Conservation (phyloP, 2,113 vertebrate genomes). For the Pteropus alecto region DNA sequence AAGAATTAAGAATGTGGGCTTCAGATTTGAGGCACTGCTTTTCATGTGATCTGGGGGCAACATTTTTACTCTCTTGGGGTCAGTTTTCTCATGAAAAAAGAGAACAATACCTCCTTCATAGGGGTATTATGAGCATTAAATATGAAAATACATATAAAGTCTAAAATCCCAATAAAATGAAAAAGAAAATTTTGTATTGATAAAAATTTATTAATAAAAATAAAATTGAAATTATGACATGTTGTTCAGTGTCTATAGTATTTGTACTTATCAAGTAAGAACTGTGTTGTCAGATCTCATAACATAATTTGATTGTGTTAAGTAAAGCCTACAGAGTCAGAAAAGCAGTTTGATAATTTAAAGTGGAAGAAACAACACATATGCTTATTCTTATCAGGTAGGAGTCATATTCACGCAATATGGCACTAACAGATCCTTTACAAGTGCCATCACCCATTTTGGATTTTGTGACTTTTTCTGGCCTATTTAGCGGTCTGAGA, state of each 20-base stretch:
- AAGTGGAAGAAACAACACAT: neutral
- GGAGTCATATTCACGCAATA: neutral
- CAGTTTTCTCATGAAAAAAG: neutral
- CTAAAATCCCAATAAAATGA: neutral
- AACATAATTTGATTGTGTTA: neutral
- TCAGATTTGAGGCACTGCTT: neutral
- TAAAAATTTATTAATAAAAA: neutral
- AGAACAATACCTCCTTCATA: neutral
- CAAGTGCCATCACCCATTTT: neutral
- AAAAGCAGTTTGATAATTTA: neutral
- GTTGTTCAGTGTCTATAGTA: neutral
- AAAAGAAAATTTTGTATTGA: neutral
- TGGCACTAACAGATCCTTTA: neutral
- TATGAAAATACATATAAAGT: neutral
- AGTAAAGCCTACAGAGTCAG: neutral
- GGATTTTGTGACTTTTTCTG: neutral
- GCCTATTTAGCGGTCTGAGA: neutral
- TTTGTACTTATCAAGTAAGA: neutral
- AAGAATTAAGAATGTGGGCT: neutral
- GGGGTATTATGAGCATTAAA: rapidly evolving
- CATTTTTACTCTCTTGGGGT: neutral
- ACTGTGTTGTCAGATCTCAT: neutral
- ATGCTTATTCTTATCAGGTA: neutral
- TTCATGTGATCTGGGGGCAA: neutral
- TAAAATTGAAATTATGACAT: neutral